Evolutionary conservation across 2,888 invertebrate species (phyloP), one percentile per base, ranked within the genome.

Genomic region (Augiades crinisus): DNA sequence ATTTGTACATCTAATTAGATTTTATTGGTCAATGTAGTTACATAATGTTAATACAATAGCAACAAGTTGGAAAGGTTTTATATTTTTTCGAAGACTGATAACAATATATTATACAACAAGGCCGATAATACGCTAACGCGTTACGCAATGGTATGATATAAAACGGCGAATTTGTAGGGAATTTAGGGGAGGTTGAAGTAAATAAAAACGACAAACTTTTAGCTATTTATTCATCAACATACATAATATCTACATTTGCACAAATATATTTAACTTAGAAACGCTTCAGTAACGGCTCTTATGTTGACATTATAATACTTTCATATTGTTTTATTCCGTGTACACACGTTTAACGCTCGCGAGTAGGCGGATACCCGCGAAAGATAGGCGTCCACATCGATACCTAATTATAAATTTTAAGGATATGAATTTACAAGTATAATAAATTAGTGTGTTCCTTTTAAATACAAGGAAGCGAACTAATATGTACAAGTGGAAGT

Each of bases 211-310:
- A 59, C 53, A 67, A 75, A 75, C 70, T 80, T 86, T 86, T 84
- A 80, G 78, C 84, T 88, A 88, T 89, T 89, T 89, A 89, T 87
- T 88, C 88, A 83, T 87, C 87, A 89, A 89, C 89, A 87, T 89
- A 87, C 84, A 83, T 87, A 82, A 85, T 89, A 88, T 87, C 88
- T 89, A 89, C 88, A 89, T 84, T 85, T 86, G 84, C 86, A 86
- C 86, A 87, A 83, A 81, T 82, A 81, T 75, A 76, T 81, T 81
- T 72, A 81, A 79, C 81, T 82, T 84, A 82, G 70, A 80, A 75
- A 81, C 77, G 78, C 75, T 84, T 81, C 81, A 82, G 81, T 78
- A 68, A 73, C 59, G 60, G 77, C 74, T 75, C 70, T 68, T 72
- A 60, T 10, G 17, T 67, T 79, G 81, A 81, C 24, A 36, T 67